Evolutionary conservation across 2,797 vertebrate species (phyloP).

Genomic region (Micromesistius poutassou): DNA sequence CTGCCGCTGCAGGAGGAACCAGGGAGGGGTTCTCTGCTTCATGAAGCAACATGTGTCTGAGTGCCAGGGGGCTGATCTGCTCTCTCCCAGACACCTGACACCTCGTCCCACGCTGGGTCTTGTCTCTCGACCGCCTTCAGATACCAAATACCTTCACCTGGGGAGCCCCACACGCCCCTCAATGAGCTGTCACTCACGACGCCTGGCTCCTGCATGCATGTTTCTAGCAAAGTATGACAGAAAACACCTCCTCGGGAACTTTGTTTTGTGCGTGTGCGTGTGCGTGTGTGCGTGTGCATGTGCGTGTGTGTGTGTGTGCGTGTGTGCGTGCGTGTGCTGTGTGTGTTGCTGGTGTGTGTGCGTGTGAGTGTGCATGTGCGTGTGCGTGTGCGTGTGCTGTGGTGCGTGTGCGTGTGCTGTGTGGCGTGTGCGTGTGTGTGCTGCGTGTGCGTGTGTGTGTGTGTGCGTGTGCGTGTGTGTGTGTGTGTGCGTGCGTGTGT

Average conservation of each 20-base stretch:
- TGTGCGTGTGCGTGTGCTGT: no score
- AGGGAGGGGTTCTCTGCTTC: conserved; percentile 23
- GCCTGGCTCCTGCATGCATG: not conserved
- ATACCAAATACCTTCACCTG: not conserved
- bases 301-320: no score
- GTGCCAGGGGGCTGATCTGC: conserved; percentile 39
- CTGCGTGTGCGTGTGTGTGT: no score
- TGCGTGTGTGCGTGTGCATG: no score
- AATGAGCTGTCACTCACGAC: not conserved
- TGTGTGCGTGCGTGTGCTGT: no score
- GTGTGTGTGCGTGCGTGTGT: not conserved
- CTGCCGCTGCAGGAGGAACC: not conserved
- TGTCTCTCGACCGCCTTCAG: not conserved
- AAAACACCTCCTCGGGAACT: no score
- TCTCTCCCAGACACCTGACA: conserved; percentile 10
- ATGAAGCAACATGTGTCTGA: conserved; percentile 61
- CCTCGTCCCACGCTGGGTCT: not conserved
- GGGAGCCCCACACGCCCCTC: not conserved
- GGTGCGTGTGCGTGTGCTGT: no score
- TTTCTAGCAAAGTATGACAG: not conserved
- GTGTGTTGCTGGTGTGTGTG: no score
- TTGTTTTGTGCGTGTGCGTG: no score
- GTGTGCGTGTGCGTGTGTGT: not conserved
- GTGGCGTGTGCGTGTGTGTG: no score
- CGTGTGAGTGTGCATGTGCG: no score